A percentile compares a stretch with the other conserved stretches of the same genome.
These are phyloP conservation scores for Trachymyrmex cornetzi DNA, from an alignment of 1,140 invertebrate species.

Conservation along the genomic window DNA sequence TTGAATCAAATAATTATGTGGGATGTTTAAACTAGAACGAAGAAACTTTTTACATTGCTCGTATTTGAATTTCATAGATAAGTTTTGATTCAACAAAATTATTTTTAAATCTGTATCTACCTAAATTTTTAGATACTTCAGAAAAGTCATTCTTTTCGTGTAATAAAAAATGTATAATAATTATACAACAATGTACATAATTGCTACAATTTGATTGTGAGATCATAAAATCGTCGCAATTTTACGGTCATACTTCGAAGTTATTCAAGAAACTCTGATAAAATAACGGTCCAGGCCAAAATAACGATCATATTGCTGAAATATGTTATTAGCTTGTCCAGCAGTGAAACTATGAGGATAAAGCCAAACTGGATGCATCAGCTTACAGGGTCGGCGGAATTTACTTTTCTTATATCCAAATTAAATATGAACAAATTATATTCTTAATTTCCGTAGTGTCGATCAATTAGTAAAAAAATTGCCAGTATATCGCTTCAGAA, in stretches of 20 bases:
- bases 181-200: neutral
- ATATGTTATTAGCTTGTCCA: slow-evolving; percentile 32
- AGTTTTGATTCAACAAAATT: too few species aligned
- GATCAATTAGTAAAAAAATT: neutral
- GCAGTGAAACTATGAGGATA: slow-evolving; percentile 26
- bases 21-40: too few species aligned
- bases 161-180: neutral
- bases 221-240: neutral
- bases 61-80: too few species aligned
- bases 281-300: neutral
- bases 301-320: slow-evolving; percentile 27
- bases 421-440: neutral
- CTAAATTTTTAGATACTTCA: too few species aligned
- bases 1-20: too few species aligned
- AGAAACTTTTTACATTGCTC: too few species aligned
- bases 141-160: too few species aligned
- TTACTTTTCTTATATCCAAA: neutral
- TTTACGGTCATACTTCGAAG: neutral
- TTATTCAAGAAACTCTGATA: slow-evolving; percentile 4
- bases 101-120: too few species aligned
- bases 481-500: neutral
- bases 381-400: slow-evolving; percentile 34
- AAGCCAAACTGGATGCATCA: slow-evolving; percentile 21
- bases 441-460: neutral
- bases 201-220: neutral